A percentile compares a stretch with the other conserved stretches of the same genome.
Evolutionary conservation across 1,140 invertebrate genomes (phyloP).

Genomic region (Brachionus paranguensis): DNA sequence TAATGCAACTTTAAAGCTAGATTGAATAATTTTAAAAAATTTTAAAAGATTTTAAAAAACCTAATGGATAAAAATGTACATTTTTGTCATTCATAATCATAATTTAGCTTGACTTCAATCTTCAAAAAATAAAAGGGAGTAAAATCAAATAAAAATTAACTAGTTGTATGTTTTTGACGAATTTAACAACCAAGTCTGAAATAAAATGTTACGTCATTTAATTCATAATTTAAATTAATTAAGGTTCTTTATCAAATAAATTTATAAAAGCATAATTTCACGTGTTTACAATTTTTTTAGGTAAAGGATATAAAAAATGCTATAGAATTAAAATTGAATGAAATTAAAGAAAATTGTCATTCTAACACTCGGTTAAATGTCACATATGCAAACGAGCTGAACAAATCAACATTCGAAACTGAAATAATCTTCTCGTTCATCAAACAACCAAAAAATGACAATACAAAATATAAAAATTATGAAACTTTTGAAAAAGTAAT

Average conservation of each 20-base stretch:
- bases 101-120: background rate
- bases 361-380: background rate
- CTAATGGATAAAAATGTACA: background rate
- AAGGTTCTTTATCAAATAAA: background rate
- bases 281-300: background rate
- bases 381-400: background rate
- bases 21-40: background rate
- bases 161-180: background rate
- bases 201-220: background rate
- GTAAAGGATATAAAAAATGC: background rate
- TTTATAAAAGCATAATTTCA: background rate
- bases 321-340: background rate
- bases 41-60: background rate
- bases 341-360: background rate
- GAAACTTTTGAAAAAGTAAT: background rate
- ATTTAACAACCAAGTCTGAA: background rate
- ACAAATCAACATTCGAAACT: background rate
- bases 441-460: background rate
- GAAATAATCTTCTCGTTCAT: conserved; percentile 1
- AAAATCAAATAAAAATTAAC: background rate
- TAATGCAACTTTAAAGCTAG: background rate
- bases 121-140: too few species aligned
- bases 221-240: background rate
- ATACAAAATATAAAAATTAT: background rate
- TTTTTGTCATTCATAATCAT: background rate